Evolutionary conservation across 92 coral and sea anemone genomes (phyloP), one percentile per base, ranked within the genome.

Genomic region (Porites divaricata): DNA sequence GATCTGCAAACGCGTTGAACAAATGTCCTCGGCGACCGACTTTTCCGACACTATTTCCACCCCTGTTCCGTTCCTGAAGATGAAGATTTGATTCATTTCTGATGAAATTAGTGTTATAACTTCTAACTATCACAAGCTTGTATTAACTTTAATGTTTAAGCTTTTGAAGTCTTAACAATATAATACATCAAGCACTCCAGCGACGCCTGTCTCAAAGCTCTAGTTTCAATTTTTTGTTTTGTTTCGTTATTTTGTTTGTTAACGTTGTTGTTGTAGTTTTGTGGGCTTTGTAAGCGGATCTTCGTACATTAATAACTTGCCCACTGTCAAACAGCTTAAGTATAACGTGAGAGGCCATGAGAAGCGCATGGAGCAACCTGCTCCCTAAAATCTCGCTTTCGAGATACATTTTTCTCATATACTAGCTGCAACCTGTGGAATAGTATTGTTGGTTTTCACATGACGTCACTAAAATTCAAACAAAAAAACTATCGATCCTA

Each of bases 41-140:
- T 59, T 71, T 71, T 23, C 86, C 86, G 9, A 81, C 86, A 2
- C 13, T 1, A 20, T 45, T 81, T 21, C 79, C 86, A 71, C 23
- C 23, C 67, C 23, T 81, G 70, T n/a, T 81, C 23, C 62, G 70
- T 49, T 81, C 86, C 62, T 81, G 78, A 0, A 35, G 50, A 70
- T 3, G 45, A 1, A 69, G 52, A 54, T 54, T 54, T 54, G 59
- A 54, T 11, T 54, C 45, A 35, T 35, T 35, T 35, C 45, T 35
- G 45, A 35, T 6, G 7, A 35, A 35, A 35, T 35, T 35, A 35
- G 45, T 35, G 45, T 35, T 35, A 5, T 35, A 4, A 35, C 45
- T 35, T 35, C 45, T 35, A 35, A 35, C 45, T 35, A 35, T 35
- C 45, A 35, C 45, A 6, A 35, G 45, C 45, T 35, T 35, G 45